Percentiles rank a stretch among this genome's conserved stretches.
Evolutionary conservation across 2,113 vertebrate genomes (phyloP).

Genomic region (Barnardius zonarius): DNA sequence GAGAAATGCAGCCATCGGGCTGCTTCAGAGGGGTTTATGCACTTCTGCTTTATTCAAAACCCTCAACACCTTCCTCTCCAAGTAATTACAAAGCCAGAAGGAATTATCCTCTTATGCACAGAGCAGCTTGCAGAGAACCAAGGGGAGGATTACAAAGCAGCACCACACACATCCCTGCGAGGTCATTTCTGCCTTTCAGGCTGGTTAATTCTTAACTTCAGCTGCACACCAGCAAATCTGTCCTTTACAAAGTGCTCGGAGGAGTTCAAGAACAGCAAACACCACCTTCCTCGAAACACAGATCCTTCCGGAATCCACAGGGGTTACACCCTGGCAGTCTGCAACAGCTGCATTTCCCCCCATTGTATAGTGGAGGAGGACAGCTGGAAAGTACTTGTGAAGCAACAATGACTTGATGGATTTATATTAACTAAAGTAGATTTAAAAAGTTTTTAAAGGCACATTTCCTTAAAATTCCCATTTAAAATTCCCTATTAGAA

Average conservation of each 20-base stretch:
- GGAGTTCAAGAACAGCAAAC: background rate
- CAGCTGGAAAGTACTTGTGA: background rate
- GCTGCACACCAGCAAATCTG: background rate
- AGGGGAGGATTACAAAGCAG: background rate
- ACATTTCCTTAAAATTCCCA: background rate
- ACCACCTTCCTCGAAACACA: conserved; percentile 1
- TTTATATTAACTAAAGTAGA: background rate
- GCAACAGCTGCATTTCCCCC: conserved; percentile 1
- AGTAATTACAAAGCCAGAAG: background rate
- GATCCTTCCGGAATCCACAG: background rate
- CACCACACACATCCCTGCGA: background rate
- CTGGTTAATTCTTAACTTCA: conserved; percentile 13
- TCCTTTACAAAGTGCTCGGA: background rate
- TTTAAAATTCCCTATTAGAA: background rate
- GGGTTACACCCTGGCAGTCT: background rate
- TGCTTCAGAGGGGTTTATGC: background rate
- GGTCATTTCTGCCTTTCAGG: background rate
- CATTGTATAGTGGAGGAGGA: background rate
- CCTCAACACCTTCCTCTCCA: background rate
- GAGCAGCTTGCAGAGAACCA: background rate
- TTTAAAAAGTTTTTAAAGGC: background rate
- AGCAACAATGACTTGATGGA: background rate
- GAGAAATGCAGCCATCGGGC: background rate
- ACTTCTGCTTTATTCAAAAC: background rate
- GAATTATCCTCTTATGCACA: background rate